A percentile compares a stretch with the other conserved stretches of the same genome.
These are phyloP conservation scores for Lycaon pictus DNA, from an alignment of 2,113 vertebrate species.

Conservation along the genomic window DNA sequence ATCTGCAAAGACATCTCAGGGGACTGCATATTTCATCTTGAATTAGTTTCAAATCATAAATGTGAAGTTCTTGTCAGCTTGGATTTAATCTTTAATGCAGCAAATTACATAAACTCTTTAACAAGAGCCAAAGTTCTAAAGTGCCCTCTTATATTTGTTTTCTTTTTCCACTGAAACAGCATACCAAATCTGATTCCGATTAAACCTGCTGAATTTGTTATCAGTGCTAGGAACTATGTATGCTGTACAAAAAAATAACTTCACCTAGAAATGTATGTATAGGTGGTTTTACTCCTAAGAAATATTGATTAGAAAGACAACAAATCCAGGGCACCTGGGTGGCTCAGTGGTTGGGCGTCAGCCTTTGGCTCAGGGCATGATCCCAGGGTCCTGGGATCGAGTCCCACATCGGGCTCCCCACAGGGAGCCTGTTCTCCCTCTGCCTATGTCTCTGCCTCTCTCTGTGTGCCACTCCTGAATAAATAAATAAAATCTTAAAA, in stretches of 20 bases:
- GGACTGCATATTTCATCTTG: slow-evolving; percentile 49
- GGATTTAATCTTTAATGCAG: slow-evolving; percentile 66
- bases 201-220: slow-evolving; percentile 71
- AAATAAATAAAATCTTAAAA: too few relatives aligned
- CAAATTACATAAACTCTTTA: slow-evolving; percentile 75
- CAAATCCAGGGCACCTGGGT: slow-evolving; percentile 13
- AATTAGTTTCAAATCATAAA: slow-evolving; percentile 58
- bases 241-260: slow-evolving; percentile 77
- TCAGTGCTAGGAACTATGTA: slow-evolving; percentile 72
- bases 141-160: slow-evolving; percentile 74
- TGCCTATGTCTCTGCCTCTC: too few relatives aligned
- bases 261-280: slow-evolving; percentile 66
- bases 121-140: slow-evolving; percentile 72
- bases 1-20: slow-evolving; percentile 24
- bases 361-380: too few relatives aligned
- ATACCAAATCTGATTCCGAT: slow-evolving; percentile 78
- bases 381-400: too few relatives aligned
- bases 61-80: slow-evolving; percentile 51
- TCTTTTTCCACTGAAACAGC: slow-evolving; percentile 71
- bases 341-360: too few relatives aligned
- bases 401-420: too few relatives aligned
- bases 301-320: slow-evolving; percentile 48
- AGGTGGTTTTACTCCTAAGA: slow-evolving; percentile 63
- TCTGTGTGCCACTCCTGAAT: too few relatives aligned
- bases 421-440: too few relatives aligned